These are phyloP conservation scores for Sclerodermus sp. DNA, from an alignment of 2,888 invertebrate species.

Conservation along the genomic window DNA sequence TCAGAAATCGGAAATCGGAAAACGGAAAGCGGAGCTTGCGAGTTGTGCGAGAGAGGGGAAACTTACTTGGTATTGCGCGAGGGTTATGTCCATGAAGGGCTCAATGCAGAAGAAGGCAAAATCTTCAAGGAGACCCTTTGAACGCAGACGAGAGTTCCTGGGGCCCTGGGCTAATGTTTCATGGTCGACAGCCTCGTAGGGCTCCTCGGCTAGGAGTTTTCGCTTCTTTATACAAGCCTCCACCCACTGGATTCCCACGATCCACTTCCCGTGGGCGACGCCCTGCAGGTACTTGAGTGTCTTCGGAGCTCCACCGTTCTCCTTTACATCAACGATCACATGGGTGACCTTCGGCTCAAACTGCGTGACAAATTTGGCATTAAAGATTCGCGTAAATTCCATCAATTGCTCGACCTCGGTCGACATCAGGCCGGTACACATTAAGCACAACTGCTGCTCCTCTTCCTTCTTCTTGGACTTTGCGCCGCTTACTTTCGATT, in stretches of 20 bases:
- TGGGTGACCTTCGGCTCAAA: slow-evolving; percentile 39
- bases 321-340: slow-evolving; percentile 35
- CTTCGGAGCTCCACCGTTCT: slow-evolving; percentile 18
- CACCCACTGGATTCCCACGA: slow-evolving; percentile 41
- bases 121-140: slow-evolving; percentile 29
- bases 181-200: slow-evolving; percentile 42
- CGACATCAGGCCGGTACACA: slow-evolving; percentile 34
- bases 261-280: slow-evolving; percentile 41
- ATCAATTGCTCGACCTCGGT: slow-evolving; percentile 27
- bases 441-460: slow-evolving; percentile 22
- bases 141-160: slow-evolving; percentile 33
- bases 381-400: slow-evolving; percentile 23
- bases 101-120: slow-evolving; percentile 39
- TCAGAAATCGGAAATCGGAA: no score
- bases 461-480: background rate
- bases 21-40: no score
- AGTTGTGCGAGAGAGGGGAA: background rate
- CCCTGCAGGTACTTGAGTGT: slow-evolving; percentile 48
- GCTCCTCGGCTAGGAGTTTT: slow-evolving; percentile 33
- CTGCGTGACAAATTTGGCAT: slow-evolving; percentile 24
- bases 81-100: slow-evolving; percentile 33
- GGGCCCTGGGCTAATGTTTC: slow-evolving; percentile 33
- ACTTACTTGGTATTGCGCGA: slow-evolving; percentile 36
- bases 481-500: no score
- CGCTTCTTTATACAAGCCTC: slow-evolving; percentile 27